Conservation (phyloP, 2,797 vertebrate genomes). For the Eulemur coronatus region DNA sequence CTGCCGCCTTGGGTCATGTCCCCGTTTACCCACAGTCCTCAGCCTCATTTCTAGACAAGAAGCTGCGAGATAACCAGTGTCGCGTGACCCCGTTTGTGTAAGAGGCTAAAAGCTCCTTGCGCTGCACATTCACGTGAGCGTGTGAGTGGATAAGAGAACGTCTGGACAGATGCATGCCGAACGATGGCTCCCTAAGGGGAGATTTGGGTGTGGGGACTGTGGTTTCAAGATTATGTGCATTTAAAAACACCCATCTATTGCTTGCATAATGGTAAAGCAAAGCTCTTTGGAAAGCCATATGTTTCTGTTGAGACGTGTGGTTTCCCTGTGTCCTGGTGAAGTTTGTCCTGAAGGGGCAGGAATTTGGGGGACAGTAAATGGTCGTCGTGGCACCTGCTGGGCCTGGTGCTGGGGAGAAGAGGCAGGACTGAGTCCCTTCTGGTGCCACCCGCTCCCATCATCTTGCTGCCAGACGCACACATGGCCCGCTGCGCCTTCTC, state of each 20-base stretch:
- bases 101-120: rapidly evolving
- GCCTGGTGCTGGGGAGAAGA: not conserved
- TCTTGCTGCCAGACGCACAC: not conserved
- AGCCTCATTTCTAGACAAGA: not conserved
- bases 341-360: too few species aligned
- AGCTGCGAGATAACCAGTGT: not conserved
- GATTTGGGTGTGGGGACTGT: rapidly evolving
- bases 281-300: not conserved
- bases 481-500: not conserved
- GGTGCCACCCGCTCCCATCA: too few species aligned
- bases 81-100: not conserved
- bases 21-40: not conserved
- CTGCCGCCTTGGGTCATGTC: not conserved
- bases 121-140: rapidly evolving
- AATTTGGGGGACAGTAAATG: not conserved
- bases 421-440: not conserved
- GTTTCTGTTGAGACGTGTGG: not conserved
- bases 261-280: not conserved
- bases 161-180: rapidly evolving
- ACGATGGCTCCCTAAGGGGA: not conserved
- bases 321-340: not conserved
- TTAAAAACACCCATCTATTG: not conserved
- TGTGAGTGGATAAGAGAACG: not conserved
- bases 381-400: not conserved
- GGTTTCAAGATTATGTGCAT: not conserved